Evolutionary conservation across 2,888 invertebrate species (phyloP).

Genomic region (Tachina fera): DNA sequence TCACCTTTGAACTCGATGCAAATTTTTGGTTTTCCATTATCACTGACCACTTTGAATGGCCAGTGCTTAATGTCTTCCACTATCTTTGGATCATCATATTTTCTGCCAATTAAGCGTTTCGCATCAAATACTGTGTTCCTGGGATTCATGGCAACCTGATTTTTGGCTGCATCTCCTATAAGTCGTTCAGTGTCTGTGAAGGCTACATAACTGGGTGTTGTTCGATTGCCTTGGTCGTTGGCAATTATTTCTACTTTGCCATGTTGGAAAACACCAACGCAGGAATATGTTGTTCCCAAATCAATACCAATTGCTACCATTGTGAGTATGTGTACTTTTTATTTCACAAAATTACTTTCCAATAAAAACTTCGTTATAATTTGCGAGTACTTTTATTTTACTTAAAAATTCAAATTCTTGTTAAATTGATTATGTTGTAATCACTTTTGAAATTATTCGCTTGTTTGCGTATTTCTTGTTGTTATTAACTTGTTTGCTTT

Average conservation of each 20-base stretch:
- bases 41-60: slow-evolving; percentile 94
- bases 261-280: slow-evolving; percentile 92
- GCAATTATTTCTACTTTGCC: slow-evolving; percentile 93
- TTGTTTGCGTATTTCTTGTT: slow-evolving; percentile 30
- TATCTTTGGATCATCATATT: slow-evolving; percentile 94
- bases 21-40: slow-evolving; percentile 91
- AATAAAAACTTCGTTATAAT: not conserved
- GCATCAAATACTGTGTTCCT: slow-evolving; percentile 96
- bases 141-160: slow-evolving; percentile 94
- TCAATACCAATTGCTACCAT: slow-evolving; percentile 91
- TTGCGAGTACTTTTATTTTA: not conserved
- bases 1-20: slow-evolving; percentile 94
- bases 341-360: not conserved
- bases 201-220: too few relatives aligned
- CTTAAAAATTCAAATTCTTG: not conserved
- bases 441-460: not conserved
- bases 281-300: slow-evolving; percentile 93
- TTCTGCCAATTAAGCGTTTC: slow-evolving; percentile 96
- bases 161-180: slow-evolving; percentile 93
- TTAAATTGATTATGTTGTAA: not conserved
- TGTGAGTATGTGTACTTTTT: slow-evolving; percentile 27
- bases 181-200: too few relatives aligned
- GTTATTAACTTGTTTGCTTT: slow-evolving; percentile 51
- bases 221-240: slow-evolving; percentile 87
- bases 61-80: slow-evolving; percentile 97